Conservation (phyloP, 2,888 invertebrate species). For the Cheiracanthium punctorium region DNA sequence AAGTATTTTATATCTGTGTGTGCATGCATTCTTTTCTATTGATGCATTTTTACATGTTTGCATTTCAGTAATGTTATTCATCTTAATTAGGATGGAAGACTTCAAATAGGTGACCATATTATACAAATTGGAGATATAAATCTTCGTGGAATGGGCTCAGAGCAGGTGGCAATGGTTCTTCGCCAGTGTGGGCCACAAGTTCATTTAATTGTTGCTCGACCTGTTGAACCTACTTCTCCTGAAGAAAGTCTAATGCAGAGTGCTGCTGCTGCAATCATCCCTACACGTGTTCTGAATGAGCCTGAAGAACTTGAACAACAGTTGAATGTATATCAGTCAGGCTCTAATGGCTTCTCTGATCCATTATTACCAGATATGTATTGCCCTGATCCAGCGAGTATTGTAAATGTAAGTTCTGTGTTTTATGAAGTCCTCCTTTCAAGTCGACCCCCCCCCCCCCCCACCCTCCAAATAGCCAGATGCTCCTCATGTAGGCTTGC, state of each 20-base stretch:
- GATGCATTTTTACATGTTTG: too few species aligned
- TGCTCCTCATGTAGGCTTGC: too few species aligned
- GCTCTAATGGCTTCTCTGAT: conserved; percentile 54
- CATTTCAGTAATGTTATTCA: conserved; percentile 6
- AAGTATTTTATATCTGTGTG: too few species aligned
- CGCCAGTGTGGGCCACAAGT: conserved; percentile 93
- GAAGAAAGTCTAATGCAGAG: conserved; percentile 83
- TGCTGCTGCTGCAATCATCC: conserved; percentile 90
- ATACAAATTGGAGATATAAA: conserved; percentile 96
- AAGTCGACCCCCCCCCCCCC: too few species aligned
- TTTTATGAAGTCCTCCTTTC: neutral
- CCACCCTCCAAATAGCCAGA: too few species aligned
- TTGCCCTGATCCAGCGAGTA: conserved; percentile 25
- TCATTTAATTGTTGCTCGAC: conserved; percentile 93
- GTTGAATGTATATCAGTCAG: conserved; percentile 76
- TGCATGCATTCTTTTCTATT: too few species aligned
- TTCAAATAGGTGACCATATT: conserved; percentile 98
- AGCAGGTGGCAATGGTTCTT: conserved; percentile 93
- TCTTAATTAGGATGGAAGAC: conserved; percentile 88
- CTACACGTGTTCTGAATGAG: conserved; percentile 90
- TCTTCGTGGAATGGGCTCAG: conserved; percentile 96
- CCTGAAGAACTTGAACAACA: conserved; percentile 88
- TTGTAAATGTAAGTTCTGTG: conserved; percentile 18
- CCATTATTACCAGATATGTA: conserved; percentile 47
- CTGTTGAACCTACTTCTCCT: conserved; percentile 86